Percentiles rank a stretch among this genome's conserved stretches.
Conservation (phyloP, 2,888 invertebrate species). For the Cantharis rufa region DNA sequence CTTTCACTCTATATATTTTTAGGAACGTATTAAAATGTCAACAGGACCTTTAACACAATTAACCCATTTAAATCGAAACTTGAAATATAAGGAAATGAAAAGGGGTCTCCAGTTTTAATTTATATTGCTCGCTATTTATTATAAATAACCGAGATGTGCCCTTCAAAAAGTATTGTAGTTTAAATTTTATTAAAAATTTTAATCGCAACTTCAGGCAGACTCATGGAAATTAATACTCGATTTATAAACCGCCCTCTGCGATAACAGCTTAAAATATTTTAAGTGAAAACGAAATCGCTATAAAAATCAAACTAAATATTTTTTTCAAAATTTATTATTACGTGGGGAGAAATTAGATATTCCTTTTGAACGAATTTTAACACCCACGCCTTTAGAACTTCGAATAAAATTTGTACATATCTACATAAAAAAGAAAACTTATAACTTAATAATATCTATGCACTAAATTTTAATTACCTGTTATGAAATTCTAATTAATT, state of each 20-base stretch:
- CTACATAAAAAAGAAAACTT: not conserved
- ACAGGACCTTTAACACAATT: not conserved
- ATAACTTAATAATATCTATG: not conserved
- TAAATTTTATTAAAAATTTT: too few species aligned
- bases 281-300: not conserved
- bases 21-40: not conserved
- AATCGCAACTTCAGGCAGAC: not conserved
- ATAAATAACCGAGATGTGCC: too few species aligned
- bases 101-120: not conserved
- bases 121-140: not conserved
- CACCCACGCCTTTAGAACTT: not conserved
- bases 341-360: not conserved
- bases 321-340: not conserved
- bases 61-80: not conserved
- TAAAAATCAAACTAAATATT: not conserved
- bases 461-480: not conserved
- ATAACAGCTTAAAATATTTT: not conserved
- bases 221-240: not conserved
- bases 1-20: not conserved
- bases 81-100: not conserved
- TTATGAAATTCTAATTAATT: not conserved
- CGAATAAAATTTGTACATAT: not conserved
- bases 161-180: too few species aligned
- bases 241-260: not conserved
- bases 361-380: not conserved